phyloP scores from a whole-genome alignment of 2,113 vertebrate species.

The Sitta europaea region DNA sequence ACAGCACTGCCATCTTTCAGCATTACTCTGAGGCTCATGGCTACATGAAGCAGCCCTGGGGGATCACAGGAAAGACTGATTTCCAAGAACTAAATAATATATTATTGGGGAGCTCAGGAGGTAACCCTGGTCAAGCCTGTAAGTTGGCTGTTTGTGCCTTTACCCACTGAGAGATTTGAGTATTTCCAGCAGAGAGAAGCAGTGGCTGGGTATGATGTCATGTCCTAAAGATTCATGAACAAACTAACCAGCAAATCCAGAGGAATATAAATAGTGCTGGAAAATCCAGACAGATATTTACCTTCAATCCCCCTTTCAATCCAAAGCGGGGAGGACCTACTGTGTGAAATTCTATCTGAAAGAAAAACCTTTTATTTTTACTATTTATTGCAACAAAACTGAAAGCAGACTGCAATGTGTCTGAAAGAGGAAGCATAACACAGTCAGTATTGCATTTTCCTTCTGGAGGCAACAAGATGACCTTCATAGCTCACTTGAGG shows the following conservation, averaged over 20 bases:
- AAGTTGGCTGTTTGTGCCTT: neutral
- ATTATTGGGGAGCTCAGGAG: neutral
- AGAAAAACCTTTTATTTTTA: neutral
- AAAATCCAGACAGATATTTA: neutral
- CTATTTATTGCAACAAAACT: slow-evolving; percentile 1
- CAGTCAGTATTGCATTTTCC: neutral
- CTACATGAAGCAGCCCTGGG: neutral
- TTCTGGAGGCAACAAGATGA: slow-evolving; percentile 28
- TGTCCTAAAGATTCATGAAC: neutral
- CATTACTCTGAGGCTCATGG: neutral
- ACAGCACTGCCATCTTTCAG: neutral
- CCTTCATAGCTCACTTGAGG: slow-evolving; percentile 43
- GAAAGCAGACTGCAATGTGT: neutral
- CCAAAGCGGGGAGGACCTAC: neutral
- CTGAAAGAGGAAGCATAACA: neutral
- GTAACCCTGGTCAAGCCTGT: neutral
- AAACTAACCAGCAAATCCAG: neutral
- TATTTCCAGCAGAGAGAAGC: neutral
- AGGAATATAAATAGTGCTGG: neutral
- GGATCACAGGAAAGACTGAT: neutral
- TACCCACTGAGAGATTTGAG: neutral
- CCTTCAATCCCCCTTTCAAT: neutral
- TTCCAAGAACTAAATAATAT: neutral
- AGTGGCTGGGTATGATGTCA: neutral
- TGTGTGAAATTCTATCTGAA: neutral